Evolutionary conservation across 2,113 vertebrate species (phyloP), one percentile per base, ranked within the genome.

Genomic region (Ranitomeya variabilis): DNA sequence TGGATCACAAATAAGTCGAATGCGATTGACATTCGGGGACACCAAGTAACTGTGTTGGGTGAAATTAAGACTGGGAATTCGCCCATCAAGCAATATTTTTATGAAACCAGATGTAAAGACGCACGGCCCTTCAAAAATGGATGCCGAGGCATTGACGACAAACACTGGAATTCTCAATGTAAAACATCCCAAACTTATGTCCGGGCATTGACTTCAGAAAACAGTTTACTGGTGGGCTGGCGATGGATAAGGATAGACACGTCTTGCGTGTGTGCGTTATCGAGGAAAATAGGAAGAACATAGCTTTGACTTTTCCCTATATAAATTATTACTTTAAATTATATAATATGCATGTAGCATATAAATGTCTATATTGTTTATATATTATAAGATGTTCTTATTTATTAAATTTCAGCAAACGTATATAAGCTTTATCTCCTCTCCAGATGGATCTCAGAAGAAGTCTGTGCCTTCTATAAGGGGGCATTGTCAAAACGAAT

Each of bases 321-420:
- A 99, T 99, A 99, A 99, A 96, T 99, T 99, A 97, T 97, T 97
- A 98, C 93, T 97, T 99, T 99, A 99, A 99, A 96, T 99, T 99
- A 99, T 99, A 97, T 94, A 94, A 98, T 97, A 97, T 97, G 97
- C 97, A 97, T 99, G 97, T 98, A 97, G 97, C 96, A 96, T 96
- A 96, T 97, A 97, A 97, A 98, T 99, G 97, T 97, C 95, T 97
- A 96, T 99, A 97, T 96, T 95, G 95, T 96, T 96, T 96, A 96
- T 87, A 87, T 96, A 96, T 96, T 96, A 96, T 97, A 96, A 96
- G 95, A 97, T 97, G 96, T 95, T 92, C 92, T 98, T 99, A 99
- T 99, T 99, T 99, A 99, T 99, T 99, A 95, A 97, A 95, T 87
- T 95, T 95, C 94, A 93, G 94, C 94, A 91, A 94, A 94, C 93